Conservation (phyloP, 2,797 vertebrate genomes). For the Calcarius lapponicus region DNA sequence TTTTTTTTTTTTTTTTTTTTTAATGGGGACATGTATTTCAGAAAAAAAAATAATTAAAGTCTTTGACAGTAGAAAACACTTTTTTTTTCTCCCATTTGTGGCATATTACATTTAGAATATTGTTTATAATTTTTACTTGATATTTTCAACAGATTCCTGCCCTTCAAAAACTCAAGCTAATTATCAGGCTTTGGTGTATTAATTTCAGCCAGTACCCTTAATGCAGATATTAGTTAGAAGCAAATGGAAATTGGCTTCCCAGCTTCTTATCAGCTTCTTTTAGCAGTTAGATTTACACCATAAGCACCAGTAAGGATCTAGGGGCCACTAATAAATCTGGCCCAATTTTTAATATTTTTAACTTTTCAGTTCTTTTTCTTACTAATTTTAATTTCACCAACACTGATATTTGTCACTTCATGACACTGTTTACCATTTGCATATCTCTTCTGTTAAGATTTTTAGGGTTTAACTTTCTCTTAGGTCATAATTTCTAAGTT, state of each 20-base stretch:
- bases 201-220: not conserved
- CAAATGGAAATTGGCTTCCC: not conserved
- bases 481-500: not conserved
- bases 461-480: not conserved
- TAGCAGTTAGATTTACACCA: not conserved
- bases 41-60: not conserved
- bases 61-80: not conserved
- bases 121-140: not conserved
- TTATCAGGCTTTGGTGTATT: not conserved
- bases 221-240: not conserved
- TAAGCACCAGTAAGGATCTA: not conserved
- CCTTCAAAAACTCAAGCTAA: not conserved
- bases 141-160: not conserved
- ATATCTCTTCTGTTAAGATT: not conserved
- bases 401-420: not conserved
- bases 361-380: not conserved
- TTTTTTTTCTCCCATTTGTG: not conserved
- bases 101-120: not conserved
- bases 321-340: not conserved
- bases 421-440: not conserved
- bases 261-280: not conserved
- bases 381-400: not conserved
- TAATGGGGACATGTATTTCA: rapidly evolving
- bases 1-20: not conserved
- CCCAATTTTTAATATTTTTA: not conserved